phyloP scores from a whole-genome alignment of 2,888 invertebrate species.

The Metacarcinus magister region DNA sequence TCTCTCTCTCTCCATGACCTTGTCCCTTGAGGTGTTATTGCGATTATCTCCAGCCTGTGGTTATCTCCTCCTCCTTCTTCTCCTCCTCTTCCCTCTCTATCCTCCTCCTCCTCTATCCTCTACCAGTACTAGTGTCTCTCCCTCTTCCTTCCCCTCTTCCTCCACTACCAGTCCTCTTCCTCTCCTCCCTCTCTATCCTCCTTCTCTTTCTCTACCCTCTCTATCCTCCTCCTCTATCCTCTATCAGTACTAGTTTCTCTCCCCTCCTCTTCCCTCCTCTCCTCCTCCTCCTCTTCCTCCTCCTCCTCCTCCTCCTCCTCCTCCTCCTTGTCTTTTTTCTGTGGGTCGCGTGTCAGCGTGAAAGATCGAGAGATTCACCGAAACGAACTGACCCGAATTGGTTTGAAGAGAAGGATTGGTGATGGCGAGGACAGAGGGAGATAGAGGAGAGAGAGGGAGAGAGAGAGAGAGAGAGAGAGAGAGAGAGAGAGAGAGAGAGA shows the following conservation, averaged over 20 bases:
- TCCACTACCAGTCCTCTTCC: no score
- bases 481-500: not conserved
- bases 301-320: slow-evolving; percentile 10
- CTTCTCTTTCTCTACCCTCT: no score
- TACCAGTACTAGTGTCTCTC: no score
- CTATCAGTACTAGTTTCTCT: no score
- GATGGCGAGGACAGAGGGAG: not conserved
- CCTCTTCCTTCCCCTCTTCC: no score
- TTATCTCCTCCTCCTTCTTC: not conserved
- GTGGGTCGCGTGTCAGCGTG: not conserved
- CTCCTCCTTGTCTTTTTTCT: not conserved
- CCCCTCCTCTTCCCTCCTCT: no score
- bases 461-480: not conserved
- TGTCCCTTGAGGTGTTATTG: slow-evolving; percentile 26
- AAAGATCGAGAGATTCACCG: not conserved
- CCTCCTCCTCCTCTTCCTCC: not conserved
- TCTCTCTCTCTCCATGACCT: not conserved
- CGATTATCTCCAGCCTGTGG: slow-evolving; percentile 52
- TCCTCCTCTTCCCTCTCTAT: not conserved
- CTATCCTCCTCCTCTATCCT: no score
- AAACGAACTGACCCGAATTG: not conserved
- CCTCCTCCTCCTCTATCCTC: no score
- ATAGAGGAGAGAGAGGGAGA: not conserved
- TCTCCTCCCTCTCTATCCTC: no score
- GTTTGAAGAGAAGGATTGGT: not conserved